phyloP scores from a whole-genome alignment of 2,888 invertebrate species.

The Aphrophora alni region DNA sequence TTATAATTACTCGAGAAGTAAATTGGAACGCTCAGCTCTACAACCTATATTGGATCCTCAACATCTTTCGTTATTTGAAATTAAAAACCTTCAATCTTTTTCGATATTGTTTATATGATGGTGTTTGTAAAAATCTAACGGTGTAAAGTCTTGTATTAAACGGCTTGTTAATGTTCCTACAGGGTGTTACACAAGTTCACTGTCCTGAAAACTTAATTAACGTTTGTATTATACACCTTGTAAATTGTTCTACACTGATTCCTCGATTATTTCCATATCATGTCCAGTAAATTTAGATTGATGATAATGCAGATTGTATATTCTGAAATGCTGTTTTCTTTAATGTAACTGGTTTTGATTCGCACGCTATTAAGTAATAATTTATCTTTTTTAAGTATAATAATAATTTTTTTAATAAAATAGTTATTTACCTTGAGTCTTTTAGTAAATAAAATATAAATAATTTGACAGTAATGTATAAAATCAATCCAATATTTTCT shows the following conservation, averaged over 20 bases:
- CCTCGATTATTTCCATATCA: neutral
- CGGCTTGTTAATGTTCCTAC: constrained; percentile 28
- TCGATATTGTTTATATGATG: constrained; percentile 42
- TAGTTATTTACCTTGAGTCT: too few relatives aligned
- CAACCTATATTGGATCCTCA: constrained; percentile 31
- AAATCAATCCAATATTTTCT: too few relatives aligned
- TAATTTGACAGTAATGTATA: too few relatives aligned
- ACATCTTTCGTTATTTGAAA: constrained; percentile 34
- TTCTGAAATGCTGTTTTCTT: neutral
- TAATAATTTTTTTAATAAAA: too few relatives aligned
- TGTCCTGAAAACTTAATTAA: neutral
- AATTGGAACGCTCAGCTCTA: constrained; percentile 35
- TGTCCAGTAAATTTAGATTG: neutral
- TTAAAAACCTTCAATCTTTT: constrained; percentile 41
- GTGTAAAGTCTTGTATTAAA: constrained; percentile 41
- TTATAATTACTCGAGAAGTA: constrained; percentile 19
- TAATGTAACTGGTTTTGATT: neutral
- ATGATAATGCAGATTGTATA: neutral
- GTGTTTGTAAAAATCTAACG: constrained; percentile 40
- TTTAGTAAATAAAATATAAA: too few relatives aligned
- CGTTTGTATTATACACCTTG: neutral
- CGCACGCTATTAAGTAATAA: neutral
- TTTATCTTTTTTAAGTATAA: too few relatives aligned
- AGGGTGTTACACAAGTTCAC: neutral
- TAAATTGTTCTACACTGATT: neutral